phyloP scores from a whole-genome alignment of 2,888 invertebrate species.

The Caenorhabditis drosophilae region DNA sequence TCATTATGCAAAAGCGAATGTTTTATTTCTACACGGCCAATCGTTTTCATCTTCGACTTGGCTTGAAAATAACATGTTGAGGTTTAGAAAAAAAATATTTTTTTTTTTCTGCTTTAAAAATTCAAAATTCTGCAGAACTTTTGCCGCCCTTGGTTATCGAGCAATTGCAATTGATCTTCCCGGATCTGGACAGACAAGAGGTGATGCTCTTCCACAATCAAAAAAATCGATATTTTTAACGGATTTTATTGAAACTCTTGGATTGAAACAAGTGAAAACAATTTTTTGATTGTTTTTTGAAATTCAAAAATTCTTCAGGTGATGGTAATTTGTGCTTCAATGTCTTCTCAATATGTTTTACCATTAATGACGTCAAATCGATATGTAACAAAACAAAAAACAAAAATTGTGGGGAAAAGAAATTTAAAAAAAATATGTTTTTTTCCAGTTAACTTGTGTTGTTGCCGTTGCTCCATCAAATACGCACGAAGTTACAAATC shows the following conservation, averaged over 20 bases:
- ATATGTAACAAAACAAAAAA: constrained; percentile 11
- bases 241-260: constrained; percentile 40
- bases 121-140: constrained; percentile 16
- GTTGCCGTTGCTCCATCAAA: constrained; percentile 53
- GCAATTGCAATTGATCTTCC: constrained; percentile 52
- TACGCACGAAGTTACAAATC: constrained; percentile 46
- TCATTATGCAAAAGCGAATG: constrained; percentile 47
- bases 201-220: constrained; percentile 27
- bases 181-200: constrained; percentile 44
- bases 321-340: constrained; percentile 49
- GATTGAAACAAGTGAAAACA: constrained; percentile 34
- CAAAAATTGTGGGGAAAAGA: neutral
- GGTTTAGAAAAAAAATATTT: constrained; percentile 8
- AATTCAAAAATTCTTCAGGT: constrained; percentile 11
- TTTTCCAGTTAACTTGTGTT: constrained; percentile 41
- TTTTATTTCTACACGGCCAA: constrained; percentile 54
- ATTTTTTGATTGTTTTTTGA: neutral
- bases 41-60: constrained; percentile 49
- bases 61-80: constrained; percentile 40
- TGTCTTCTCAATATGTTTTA: constrained; percentile 52
- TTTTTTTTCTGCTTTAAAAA: neutral
- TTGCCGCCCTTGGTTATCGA: constrained; percentile 51
- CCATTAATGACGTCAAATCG: constrained; percentile 39
- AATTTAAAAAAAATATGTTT: neutral
- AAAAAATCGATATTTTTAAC: constrained; percentile 40